These are phyloP conservation scores for Oscheius sp. DNA, from an alignment of 1,140 invertebrate genomes.

Conservation along the genomic window DNA sequence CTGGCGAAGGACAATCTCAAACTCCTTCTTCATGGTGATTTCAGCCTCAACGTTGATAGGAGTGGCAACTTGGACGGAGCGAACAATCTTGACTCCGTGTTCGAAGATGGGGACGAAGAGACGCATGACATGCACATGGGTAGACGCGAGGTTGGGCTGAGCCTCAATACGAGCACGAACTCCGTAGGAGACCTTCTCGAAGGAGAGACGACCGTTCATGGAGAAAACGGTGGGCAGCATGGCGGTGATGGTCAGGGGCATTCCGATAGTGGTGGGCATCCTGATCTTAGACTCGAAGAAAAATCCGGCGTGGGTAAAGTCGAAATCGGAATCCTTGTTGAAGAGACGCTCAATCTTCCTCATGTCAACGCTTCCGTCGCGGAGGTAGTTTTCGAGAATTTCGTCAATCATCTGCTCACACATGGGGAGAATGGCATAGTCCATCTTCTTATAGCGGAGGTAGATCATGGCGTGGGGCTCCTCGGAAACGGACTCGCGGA, in stretches of 20 bases:
- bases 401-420: slow-evolving; percentile 25
- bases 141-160: slow-evolving; percentile 31
- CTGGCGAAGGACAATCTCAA: slow-evolving; percentile 11
- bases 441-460: slow-evolving; percentile 42
- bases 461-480: slow-evolving; percentile 36
- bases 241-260: slow-evolving; percentile 40
- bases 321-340: slow-evolving; percentile 12
- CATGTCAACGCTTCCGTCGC: slow-evolving; percentile 34
- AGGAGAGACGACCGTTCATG: slow-evolving; percentile 10
- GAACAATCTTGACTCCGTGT: slow-evolving; percentile 35
- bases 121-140: slow-evolving; percentile 28
- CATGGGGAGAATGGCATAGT: slow-evolving; percentile 38
- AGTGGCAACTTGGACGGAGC: slow-evolving; percentile 23
- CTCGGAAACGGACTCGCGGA: slow-evolving; percentile 19
- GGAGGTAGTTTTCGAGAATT: slow-evolving; percentile 28
- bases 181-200: slow-evolving; percentile 3
- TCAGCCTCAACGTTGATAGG: slow-evolving; percentile 32
- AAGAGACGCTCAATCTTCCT: slow-evolving; percentile 19
- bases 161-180: slow-evolving; percentile 12
- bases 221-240: slow-evolving; percentile 33
- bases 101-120: slow-evolving; percentile 35
- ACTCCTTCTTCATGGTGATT: background rate
- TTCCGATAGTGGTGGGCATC: slow-evolving; percentile 44
- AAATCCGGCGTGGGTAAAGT: slow-evolving; percentile 14
- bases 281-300: slow-evolving; percentile 32